phyloP scores from a whole-genome alignment of 2,888 invertebrate genomes.

The Clostera curtula region DNA sequence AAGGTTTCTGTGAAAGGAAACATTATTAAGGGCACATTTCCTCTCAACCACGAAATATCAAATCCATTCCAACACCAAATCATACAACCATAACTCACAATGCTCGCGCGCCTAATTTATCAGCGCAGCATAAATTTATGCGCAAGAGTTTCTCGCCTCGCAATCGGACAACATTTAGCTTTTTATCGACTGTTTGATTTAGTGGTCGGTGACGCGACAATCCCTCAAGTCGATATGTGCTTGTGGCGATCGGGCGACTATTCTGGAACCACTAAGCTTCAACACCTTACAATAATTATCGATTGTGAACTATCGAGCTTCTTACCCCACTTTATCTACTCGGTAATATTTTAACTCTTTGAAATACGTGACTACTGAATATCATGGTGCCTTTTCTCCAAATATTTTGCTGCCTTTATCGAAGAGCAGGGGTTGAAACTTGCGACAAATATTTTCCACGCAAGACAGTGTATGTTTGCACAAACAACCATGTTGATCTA shows the following conservation, averaged over 20 bases:
- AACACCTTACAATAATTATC: background rate
- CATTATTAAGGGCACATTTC: too few relatives aligned
- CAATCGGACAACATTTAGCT: conserved; percentile 73
- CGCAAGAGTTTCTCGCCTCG: conserved; percentile 52
- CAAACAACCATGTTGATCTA: too few relatives aligned
- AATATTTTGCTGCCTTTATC: too few relatives aligned
- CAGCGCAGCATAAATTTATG: conserved; percentile 65
- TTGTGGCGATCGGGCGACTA: conserved; percentile 31
- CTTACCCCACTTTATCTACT: background rate
- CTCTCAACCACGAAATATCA: conserved; percentile 3
- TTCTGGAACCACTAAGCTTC: conserved; percentile 29
- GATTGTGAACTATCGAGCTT: background rate
- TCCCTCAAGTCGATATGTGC: conserved; percentile 67
- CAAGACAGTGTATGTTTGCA: too few relatives aligned
- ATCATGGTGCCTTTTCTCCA: too few relatives aligned
- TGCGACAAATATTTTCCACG: too few relatives aligned
- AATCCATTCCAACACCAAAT: conserved; percentile 1
- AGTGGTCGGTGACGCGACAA: conserved; percentile 50
- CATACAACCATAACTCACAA: conserved; percentile 47
- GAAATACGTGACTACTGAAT: too few relatives aligned
- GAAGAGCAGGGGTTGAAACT: too few relatives aligned
- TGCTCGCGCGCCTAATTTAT: conserved; percentile 58
- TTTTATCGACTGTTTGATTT: conserved; percentile 71
- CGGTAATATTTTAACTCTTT: too few relatives aligned
- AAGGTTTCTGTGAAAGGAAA: too few relatives aligned